Evolutionary conservation across 1,140 invertebrate genomes (phyloP), one percentile per base, ranked within the genome.

Genomic region (Bombus fervidus): DNA sequence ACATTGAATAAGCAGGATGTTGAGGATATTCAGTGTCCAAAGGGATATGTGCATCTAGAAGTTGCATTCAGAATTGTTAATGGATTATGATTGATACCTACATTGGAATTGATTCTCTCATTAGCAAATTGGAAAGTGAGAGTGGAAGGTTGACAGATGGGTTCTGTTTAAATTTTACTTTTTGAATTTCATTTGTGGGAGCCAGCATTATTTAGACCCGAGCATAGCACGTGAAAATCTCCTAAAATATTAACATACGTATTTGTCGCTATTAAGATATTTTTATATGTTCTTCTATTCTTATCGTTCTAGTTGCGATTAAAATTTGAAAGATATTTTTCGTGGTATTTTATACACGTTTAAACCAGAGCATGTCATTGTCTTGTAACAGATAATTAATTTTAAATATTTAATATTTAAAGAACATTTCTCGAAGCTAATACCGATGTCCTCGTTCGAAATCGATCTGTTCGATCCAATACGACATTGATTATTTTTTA

Each of bases 341-440:
- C 2, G 47, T 2, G 0, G 0, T 22, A 22, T 8, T 22, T 53
- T 8, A 53, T 22, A 53, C 1, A 8, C 22, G 0, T 53, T 22
- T 53, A 53, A 22, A 53, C 0, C 47, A 2, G 18, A 8, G 6
- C 47, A 2, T 2, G 47, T 53, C 47, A 53, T 53, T 53, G 8
- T 8, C 6, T 53, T 22, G 47, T 22, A 53, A 53, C 0, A 53
- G 2, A 53, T 53, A 22, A 15, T 22, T 53, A 8, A 53, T 53
- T 53, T 53, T 22, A 53, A 22, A 22, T 53, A 53, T 53, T 53
- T 8, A 53, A 53, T 53, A 8, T 18, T 47, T 18, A 6, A 18
- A 47, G 18, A 18, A 18, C 4, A 1, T 47, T 18, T 47, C 15
- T 47, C 13, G 0, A 53, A 6, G 5, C 18, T 22, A 22, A 53